A percentile compares a stretch with the other conserved stretches of the same genome.
Conservation (phyloP, 2,113 vertebrate species). For the Paracanthobrama guichenoti region DNA sequence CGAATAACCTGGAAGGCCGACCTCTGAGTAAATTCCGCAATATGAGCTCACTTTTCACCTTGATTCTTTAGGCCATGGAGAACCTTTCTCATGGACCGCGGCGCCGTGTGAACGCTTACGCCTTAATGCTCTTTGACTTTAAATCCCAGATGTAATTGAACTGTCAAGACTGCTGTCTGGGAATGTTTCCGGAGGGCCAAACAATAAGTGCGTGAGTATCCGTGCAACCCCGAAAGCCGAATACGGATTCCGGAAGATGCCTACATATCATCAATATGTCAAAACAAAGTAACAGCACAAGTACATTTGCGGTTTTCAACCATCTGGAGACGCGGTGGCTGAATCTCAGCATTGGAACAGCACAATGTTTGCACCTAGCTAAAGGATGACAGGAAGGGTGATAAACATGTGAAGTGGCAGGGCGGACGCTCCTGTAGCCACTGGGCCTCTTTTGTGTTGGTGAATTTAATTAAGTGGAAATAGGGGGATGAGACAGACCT, state of each 20-base stretch:
- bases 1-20: conserved; percentile 62
- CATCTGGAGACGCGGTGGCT: not conserved
- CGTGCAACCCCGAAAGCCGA: conserved; percentile 41
- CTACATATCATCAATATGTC: conserved; percentile 41
- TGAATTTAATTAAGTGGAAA: conserved; percentile 64
- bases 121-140: conserved; percentile 56
- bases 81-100: conserved; percentile 54
- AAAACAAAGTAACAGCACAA: conserved; percentile 39
- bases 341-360: not conserved
- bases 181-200: conserved; percentile 56
- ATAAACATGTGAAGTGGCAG: conserved; percentile 62
- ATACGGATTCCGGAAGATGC: conserved; percentile 47
- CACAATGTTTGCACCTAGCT: conserved; percentile 40
- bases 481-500: conserved; percentile 60
- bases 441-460: conserved; percentile 32
- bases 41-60: conserved; percentile 52
- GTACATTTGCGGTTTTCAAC: conserved; percentile 36
- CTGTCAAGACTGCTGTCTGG: conserved; percentile 59
- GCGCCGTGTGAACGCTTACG: conserved; percentile 36
- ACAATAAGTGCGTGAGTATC: conserved; percentile 32
- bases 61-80: conserved; percentile 53
- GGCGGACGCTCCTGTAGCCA: conserved; percentile 53
- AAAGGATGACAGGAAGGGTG: conserved; percentile 60
- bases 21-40: conserved; percentile 56
- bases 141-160: conserved; percentile 60